Conservation (phyloP, 1,140 invertebrate genomes). For the Diachasma alloeum region DNA sequence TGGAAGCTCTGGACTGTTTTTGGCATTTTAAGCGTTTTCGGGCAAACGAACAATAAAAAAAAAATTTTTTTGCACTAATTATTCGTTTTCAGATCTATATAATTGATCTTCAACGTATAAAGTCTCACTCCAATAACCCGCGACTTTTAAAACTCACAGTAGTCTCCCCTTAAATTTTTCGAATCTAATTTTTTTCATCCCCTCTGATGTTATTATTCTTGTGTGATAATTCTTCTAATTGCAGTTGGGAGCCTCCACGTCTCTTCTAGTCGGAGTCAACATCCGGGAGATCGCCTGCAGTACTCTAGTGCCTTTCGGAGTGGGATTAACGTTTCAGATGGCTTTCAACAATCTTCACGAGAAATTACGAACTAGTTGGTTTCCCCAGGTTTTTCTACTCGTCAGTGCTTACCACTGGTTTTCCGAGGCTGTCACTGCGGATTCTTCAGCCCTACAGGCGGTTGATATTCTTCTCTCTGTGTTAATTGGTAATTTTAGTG, state of each 20-base stretch:
- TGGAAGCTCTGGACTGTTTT: too few relatives aligned
- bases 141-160: too few relatives aligned
- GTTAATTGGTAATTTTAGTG: constrained; percentile 48
- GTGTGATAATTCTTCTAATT: constrained; percentile 4
- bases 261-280: constrained; percentile 54
- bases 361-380: constrained; percentile 46
- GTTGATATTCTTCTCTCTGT: constrained; percentile 57
- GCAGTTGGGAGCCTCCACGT: constrained; percentile 52
- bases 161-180: too few relatives aligned
- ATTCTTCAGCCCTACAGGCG: constrained; percentile 54
- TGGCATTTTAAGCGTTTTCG: too few relatives aligned
- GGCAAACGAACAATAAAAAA: too few relatives aligned
- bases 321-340: constrained; percentile 48
- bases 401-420: constrained; percentile 59
- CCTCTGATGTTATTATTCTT: too few relatives aligned
- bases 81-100: too few relatives aligned
- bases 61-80: too few relatives aligned
- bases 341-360: constrained; percentile 22
- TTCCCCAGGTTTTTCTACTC: constrained; percentile 51
- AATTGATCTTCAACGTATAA: too few relatives aligned
- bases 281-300: constrained; percentile 55
- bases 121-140: too few relatives aligned
- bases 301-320: constrained; percentile 53
- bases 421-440: constrained; percentile 56
- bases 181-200: too few relatives aligned